Evolutionary conservation across 2,113 vertebrate genomes (phyloP).

Genomic region (Struthidea cinerea): DNA sequence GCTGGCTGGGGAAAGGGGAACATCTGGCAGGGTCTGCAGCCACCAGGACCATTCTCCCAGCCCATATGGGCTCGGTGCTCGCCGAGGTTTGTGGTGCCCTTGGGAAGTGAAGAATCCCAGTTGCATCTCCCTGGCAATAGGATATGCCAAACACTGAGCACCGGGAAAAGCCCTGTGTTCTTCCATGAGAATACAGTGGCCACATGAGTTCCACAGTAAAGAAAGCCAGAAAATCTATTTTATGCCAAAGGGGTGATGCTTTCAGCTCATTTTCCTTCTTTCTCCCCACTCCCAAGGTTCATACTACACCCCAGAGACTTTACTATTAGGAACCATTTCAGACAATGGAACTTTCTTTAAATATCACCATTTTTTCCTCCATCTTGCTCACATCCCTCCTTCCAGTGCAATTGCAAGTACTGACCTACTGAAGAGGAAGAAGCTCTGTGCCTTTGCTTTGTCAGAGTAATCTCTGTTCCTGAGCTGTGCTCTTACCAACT

Average conservation of each 20-base stretch:
- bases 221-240: slow-evolving; percentile 25
- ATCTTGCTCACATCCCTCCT: background rate
- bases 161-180: background rate
- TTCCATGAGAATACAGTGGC: background rate
- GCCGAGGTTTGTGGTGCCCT: background rate
- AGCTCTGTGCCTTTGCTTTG: background rate
- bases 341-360: slow-evolving; percentile 37
- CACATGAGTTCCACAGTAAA: background rate
- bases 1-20: background rate
- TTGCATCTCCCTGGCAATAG: background rate
- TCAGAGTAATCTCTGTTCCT: background rate
- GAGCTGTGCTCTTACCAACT: background rate
- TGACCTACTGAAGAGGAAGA: background rate
- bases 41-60: background rate
- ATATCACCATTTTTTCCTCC: background rate
- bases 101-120: background rate
- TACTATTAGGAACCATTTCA: background rate
- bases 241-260: background rate
- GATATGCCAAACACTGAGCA: background rate
- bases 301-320: background rate
- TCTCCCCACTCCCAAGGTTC: background rate
- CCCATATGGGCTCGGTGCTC: background rate
- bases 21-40: background rate
- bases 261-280: background rate
- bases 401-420: background rate